Base-by-base conservation (phyloP, 2,888 invertebrate species). In the Acleris emargana region DNA sequence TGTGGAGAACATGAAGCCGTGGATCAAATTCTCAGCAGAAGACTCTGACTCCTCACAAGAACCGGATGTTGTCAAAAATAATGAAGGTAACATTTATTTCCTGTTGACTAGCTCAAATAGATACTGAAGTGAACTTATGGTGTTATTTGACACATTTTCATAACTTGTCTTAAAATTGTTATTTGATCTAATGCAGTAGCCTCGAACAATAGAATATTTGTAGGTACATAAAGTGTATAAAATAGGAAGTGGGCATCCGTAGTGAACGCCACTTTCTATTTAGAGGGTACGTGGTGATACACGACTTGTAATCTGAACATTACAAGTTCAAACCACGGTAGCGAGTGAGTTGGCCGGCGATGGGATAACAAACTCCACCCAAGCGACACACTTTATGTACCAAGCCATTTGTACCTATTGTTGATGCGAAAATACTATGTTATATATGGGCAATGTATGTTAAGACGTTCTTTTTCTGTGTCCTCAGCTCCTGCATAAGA, bases 1-100 rank as follows among this genome's bases (percentile, higher is more conserved):
- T 6, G 54, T 55, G 1, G 54, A 55, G 7, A 55, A 55, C 22
- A 55, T 55, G 42, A 55, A 55, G 20, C 54, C 54, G 4, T 55
- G 54, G 54, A 43, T 55, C 54, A 42, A 3, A 20, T 2, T 55
- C 13, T 20, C 20, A 20, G 42, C 6, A 17, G 5, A 13, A 20
- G 42, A 43, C 9, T 32, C 53, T 2, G 53, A 53, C 17, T 18
- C 16, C 25, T 25, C 25, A 11, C 22, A 22, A 0, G 18, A 42
- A 43, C 42, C 54, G 13, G 54, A 43, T 55, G 54, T 55, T 55
- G 54, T 55, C 54, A 32, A 17, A 3, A 11, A 49, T 5, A 18
- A 49, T 49, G 49, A 20, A 18, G 49, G 49, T 49, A 49, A 49
- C 7, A 49, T 17, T 49, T 38, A 38, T 11, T 6, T 11, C 6